Evolutionary conservation across 2,113 vertebrate genomes (phyloP), one percentile per base, ranked within the genome.

Genomic region (Chionis minor): DNA sequence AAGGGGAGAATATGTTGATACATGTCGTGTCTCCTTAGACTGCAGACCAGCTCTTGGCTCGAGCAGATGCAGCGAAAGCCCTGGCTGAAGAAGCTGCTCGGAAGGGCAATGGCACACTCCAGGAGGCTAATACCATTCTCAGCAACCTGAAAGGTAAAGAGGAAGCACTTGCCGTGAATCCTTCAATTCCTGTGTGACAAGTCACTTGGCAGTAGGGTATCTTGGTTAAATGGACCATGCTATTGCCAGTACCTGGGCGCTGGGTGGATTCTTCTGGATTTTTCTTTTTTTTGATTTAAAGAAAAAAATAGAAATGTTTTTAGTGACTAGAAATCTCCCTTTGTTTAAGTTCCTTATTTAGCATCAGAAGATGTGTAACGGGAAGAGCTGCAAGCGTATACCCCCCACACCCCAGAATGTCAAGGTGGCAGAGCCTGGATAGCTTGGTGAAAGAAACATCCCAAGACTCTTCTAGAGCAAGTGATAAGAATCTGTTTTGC

Each of bases 31-130:
- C 62, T 97, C 90, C 86, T 56, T 97, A 99, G 99, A 99, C 99
- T 4, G 99, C 99, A 1, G 99, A 99, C 93, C 99, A 99, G 96
- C 98, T 99, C 79, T 91, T 99, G 40, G 99, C 99, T 78, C 98
- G 99, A 71, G 99, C 99, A 3, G 99, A 99, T 18, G 99, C 99
- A 5, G 99, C 99, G 6, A 99, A 99, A 95, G 99, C 99, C 45
- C 95, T 99, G 67, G 99, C 99, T 2, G 99, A 99, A 65, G 99
- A 99, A 94, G 99, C 99, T 22, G 99, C 99, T 8, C 98, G 98
- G 94, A 99, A 99, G 83, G 99, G 99, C 40, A 98, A 97, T 21
- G 97, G 99, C 13, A 99, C 99, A 0, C 98, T 98, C 27, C 98
- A 98, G 72, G 99, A 99, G 94, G 99, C 99, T 10, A 98, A 99